phyloP scores from a whole-genome alignment of 2,888 invertebrate genomes.

The Eugnorisma glareosa region DNA sequence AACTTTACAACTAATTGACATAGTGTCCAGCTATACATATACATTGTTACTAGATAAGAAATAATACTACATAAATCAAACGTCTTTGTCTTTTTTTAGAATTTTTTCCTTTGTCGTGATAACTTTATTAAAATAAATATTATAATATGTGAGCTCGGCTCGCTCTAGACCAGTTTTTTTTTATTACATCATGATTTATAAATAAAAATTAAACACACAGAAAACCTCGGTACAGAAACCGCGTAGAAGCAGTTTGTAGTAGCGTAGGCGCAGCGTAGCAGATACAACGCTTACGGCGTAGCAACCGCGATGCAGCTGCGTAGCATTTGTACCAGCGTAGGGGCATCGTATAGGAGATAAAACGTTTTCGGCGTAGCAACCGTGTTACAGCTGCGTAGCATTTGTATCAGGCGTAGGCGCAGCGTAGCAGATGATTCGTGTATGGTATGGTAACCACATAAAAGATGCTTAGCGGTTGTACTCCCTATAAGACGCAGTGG shows the following conservation, averaged over 20 bases:
- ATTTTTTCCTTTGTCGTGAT: no score
- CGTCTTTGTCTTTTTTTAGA: not conserved
- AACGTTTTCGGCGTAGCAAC: conserved; percentile 1
- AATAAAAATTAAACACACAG: not conserved
- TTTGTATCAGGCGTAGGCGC: not conserved
- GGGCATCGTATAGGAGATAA: not conserved
- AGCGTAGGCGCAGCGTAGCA: not conserved
- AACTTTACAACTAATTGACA: not conserved
- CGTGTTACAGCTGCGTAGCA: not conserved
- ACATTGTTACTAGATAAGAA: not conserved
- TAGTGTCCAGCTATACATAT: not conserved
- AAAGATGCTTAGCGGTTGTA: not conserved
- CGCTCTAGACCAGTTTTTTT: not conserved
- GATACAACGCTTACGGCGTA: not conserved
- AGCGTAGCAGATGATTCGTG: not conserved
- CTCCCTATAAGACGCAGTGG: not conserved
- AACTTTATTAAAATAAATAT: not conserved
- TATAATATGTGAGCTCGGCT: not conserved
- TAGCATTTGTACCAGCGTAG: not conserved
- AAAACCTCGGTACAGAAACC: not conserved
- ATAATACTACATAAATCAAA: not conserved
- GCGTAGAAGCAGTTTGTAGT: not conserved
- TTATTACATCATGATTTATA: not conserved
- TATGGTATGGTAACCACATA: no score
- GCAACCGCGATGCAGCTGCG: not conserved